These are phyloP conservation scores for Zosterops pallidus DNA, from an alignment of 2,113 vertebrate species.

Conservation along the genomic window DNA sequence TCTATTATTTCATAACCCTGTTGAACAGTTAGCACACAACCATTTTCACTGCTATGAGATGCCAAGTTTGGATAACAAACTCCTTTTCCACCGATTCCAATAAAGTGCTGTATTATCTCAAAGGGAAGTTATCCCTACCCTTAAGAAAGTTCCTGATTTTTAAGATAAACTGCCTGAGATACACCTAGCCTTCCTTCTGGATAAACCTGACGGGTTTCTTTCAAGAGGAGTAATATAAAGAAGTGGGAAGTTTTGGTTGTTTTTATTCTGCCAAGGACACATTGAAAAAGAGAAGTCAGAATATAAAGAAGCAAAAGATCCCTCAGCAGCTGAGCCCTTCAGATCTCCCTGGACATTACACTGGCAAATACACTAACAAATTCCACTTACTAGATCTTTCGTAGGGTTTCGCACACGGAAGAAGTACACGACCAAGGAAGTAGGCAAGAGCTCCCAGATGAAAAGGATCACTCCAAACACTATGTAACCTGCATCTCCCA, in stretches of 20 bases:
- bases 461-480: constrained; percentile 94
- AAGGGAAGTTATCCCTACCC: background rate
- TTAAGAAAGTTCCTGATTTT: background rate
- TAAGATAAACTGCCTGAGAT: background rate
- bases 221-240: background rate
- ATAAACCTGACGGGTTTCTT: background rate
- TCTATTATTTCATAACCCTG: background rate
- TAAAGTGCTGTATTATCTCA: background rate
- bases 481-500: constrained; percentile 90
- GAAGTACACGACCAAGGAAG: constrained; percentile 93
- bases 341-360: background rate
- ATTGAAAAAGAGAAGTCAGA: background rate
- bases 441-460: constrained; percentile 94
- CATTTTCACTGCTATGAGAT: background rate
- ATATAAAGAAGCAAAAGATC: background rate
- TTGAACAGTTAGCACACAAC: background rate
- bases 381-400: constrained; percentile 84
- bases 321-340: background rate
- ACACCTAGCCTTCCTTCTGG: background rate
- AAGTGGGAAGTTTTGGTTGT: background rate
- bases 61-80: background rate
- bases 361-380: background rate
- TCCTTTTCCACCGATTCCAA: background rate
- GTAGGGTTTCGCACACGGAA: constrained; percentile 90
- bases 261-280: background rate